Evolutionary conservation across 2,888 invertebrate genomes (phyloP).

Genomic region (Volucella zonaria): DNA sequence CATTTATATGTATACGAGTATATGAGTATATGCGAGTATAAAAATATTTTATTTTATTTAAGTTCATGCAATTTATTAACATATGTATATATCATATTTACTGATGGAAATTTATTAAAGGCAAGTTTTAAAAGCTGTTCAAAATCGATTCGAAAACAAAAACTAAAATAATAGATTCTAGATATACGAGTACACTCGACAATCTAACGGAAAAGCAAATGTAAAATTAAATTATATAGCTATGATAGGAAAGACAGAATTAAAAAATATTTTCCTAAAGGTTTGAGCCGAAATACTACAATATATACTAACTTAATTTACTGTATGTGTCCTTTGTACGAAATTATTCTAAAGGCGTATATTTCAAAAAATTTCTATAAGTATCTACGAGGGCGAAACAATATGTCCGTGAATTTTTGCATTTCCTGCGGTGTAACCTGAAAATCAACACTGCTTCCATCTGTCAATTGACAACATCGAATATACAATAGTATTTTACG

Average conservation of each 20-base stretch:
- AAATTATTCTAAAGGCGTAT: no score
- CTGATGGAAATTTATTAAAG: conserved; percentile 28
- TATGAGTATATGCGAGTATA: conserved; percentile 6
- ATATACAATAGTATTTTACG: no score
- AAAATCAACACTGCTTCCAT: no score
- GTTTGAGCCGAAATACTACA: no score
- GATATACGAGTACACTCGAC: conserved; percentile 40
- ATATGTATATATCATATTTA: conserved; percentile 15
- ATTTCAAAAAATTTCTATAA: no score
- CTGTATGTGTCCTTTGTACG: no score
- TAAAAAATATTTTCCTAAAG: not conserved
- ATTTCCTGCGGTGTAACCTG: no score
- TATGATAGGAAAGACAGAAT: conserved; percentile 10
- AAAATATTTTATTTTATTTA: conserved; percentile 6
- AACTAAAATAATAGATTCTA: conserved; percentile 13
- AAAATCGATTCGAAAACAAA: conserved; percentile 38
- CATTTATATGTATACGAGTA: conserved; percentile 1
- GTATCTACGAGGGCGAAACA: no score
- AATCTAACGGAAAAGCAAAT: conserved; percentile 42
- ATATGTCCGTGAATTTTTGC: no score
- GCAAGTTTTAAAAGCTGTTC: conserved; percentile 51
- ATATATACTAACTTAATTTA: no score
- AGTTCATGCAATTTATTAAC: conserved; percentile 57
- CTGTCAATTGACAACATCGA: no score
- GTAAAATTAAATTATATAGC: conserved; percentile 26